Evolutionary conservation across 2,797 vertebrate species (phyloP).

Genomic region (Mormyrops boulengeri): DNA sequence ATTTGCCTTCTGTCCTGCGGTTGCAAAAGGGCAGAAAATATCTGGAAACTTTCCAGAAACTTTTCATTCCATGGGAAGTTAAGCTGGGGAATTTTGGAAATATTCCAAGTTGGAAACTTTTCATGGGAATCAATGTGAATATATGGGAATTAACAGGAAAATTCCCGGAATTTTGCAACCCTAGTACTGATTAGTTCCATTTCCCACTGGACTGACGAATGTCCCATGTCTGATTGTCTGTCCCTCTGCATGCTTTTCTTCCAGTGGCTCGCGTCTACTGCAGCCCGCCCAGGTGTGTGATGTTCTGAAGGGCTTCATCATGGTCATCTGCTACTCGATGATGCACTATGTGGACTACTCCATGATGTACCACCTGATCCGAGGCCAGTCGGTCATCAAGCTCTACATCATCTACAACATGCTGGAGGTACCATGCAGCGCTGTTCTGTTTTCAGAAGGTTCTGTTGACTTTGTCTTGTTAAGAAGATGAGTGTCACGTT

Average conservation of each 20-base stretch:
- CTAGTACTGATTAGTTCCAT: background rate
- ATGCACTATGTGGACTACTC: constrained; percentile 99
- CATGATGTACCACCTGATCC: constrained; percentile 99
- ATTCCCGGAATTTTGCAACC: background rate
- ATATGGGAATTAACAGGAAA: background rate
- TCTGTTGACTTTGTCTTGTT: background rate
- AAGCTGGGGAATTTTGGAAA: background rate
- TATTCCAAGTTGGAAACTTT: background rate
- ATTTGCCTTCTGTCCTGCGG: background rate
- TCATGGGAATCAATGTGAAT: background rate
- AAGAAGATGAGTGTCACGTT: background rate
- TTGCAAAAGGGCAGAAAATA: background rate
- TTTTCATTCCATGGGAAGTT: background rate
- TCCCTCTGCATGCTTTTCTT: constrained; percentile 25
- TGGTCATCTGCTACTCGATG: constrained; percentile 93
- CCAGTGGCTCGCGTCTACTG: constrained; percentile 82
- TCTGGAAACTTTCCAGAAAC: background rate
- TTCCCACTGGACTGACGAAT: background rate
- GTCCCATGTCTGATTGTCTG: background rate
- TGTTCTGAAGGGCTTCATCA: constrained; percentile 86
- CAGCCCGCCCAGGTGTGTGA: constrained; percentile 97
- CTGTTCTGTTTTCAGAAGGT: background rate
- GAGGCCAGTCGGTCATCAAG: constrained; percentile 97
- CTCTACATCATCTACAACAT: constrained; percentile 99
- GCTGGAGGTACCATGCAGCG: constrained; percentile 75